phyloP scores from a whole-genome alignment of 2,113 vertebrate genomes.

The Calidris pugnax region DNA sequence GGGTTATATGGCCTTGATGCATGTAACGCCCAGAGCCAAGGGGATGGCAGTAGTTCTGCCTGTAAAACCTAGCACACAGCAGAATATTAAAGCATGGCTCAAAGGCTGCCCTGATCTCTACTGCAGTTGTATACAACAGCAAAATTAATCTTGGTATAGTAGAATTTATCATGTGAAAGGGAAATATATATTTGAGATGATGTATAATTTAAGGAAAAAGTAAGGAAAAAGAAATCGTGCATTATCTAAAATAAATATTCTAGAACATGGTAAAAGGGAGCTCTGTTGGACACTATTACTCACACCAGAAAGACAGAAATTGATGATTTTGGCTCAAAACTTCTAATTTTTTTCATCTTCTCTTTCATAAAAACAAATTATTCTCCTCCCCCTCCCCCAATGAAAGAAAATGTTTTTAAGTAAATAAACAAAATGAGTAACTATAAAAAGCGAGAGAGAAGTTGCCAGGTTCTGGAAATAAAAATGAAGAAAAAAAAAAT shows the following conservation, averaged over 20 bases:
- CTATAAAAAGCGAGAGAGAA: constrained; percentile 75
- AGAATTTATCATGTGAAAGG: constrained; percentile 76
- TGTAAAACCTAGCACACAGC: neutral
- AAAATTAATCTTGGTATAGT: constrained; percentile 71
- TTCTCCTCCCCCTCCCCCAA: neutral
- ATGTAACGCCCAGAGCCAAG: constrained; percentile 7
- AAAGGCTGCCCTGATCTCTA: neutral
- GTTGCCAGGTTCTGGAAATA: constrained; percentile 69
- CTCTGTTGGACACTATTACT: constrained; percentile 65
- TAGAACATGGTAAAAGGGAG: constrained; percentile 27
- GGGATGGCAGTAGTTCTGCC: neutral
- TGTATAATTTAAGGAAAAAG: constrained; percentile 72
- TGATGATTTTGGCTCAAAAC: constrained; percentile 59
- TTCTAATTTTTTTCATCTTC: neutral
- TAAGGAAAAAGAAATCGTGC: constrained; percentile 67
- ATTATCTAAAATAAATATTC: constrained; percentile 77
- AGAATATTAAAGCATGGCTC: neutral
- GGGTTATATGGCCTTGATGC: constrained; percentile 1
- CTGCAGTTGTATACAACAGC: constrained; percentile 45
- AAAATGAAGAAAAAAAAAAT: constrained; percentile 34
- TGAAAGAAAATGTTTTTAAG: constrained; percentile 53
- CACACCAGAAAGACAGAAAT: constrained; percentile 63
- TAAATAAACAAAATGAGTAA: constrained; percentile 70
- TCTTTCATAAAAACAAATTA: constrained; percentile 20
- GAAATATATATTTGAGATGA: constrained; percentile 71